Base-by-base conservation (phyloP, 2,113 vertebrate species). In the Labeo catla region DNA sequence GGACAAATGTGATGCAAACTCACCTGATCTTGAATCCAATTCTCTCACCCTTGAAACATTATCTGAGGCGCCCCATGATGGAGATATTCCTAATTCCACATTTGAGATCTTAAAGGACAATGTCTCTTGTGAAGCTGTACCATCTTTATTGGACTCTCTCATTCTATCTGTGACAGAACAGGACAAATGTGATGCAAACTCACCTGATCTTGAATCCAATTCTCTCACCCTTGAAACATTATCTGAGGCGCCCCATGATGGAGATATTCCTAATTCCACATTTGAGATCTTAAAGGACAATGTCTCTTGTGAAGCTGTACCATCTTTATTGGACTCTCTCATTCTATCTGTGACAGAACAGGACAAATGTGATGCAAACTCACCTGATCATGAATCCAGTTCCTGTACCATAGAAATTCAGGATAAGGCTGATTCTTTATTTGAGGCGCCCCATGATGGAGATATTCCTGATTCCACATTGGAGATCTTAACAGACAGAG, bases 21-120 rank as follows among this genome's bases (percentile, higher is more conserved):
- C 39, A 39, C 1, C 39, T 39, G 39, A 3, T 39, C 39, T 39
- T 39, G 39, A 5, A 5, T 39, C 39, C 39, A 39, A 39, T 39
- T 39, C 5, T 2, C 39, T 39, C 39, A 39, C 3, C 39, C 0
- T 39, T 2, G 39, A 39, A 39, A 4, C 39, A 1, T 39, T 39
- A 39, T 39, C 3, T 39, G 39, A 61, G 57, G 1, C n/a, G 13
- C 23, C 34, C 5, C 4, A 4, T 47, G 65, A 82, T 19, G 39
- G 28, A 86, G 65, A 54, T 72, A 39, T 13, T 74, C 39, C 76
- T 79, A 68, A 47, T 19, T 10, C 16, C 54, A 57, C 49, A n/a
- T 54, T 61, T n/a, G 68, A 76, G 28, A 8, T 61, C 66, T 49
- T 74, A 10, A 45, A 11, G 39, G 76, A 36, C 43, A 39, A 9